Evolutionary conservation across 2,113 vertebrate species (phyloP), one percentile per base, ranked within the genome.

Genomic region (Equus przewalskii): DNA sequence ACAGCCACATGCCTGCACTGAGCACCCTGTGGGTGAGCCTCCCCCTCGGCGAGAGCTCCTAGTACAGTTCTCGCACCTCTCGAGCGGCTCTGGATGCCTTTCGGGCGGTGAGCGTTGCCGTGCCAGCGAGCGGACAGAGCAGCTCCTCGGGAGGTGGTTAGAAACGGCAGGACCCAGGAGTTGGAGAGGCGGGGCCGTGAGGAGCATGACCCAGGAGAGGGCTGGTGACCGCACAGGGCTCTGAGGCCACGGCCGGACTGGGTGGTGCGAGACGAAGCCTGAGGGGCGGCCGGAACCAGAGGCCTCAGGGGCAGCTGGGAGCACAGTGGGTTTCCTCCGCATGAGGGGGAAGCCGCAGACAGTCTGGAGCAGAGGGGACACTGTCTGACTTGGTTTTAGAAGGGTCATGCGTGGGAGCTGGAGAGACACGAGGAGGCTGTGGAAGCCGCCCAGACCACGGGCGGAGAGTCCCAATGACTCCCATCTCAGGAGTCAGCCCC

Each of bases 401-500:
- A 79, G 18, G 30, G 33, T 33, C 54, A 21, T 51, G 65, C 19
- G 1, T 30, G 54, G 78, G 58, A 49, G 60, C 44, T 22, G 16
- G 90, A 73, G 41, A 56, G 15, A 41, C 7, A 9, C 18, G 18
- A 19, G 28, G 36, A 88, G 51, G 58, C 46, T 28, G 0, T 1
- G 6, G 16, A 21, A 44, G 67, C 19, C 8, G 0, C 46, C 58
- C 65, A 0, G 18, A 36, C n/a, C 22, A 2, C 18, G 2, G 85
- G 24, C 6, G 36, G 36, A n/a, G 8, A 8, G 16, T 41, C 65
- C 24, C 7, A 1, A 62, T 10, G 6, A 13, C 21, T 54, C n/a
- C 28, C 75, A 1, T 49, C 83, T 75, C 33, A 41, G 44, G 60
- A 22, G 24, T 26, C 70, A 19, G 3, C 46, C 41, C 78, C 64